A percentile compares a stretch with the other conserved stretches of the same genome.
Evolutionary conservation across 2,797 vertebrate genomes (phyloP).

Genomic region (Microctenopoma lineatum): DNA sequence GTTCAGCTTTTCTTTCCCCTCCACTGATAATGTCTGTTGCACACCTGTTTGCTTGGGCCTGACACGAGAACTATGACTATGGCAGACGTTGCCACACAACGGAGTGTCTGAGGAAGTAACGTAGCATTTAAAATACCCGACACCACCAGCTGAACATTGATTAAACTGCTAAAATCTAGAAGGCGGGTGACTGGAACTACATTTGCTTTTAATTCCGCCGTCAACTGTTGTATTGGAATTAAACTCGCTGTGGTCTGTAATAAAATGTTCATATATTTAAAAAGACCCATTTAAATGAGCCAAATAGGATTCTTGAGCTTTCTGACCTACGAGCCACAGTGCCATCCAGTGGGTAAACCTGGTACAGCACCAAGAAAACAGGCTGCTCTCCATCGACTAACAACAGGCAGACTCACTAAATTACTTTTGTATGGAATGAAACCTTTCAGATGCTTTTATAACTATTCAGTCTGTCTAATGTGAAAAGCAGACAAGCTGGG

Average conservation of each 20-base stretch:
- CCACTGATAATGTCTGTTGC: conserved; percentile 44
- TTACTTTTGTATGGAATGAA: conserved; percentile 44
- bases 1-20: conserved; percentile 56
- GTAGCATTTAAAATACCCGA: conserved; percentile 69
- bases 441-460: conserved; percentile 20
- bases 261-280: conserved; percentile 53
- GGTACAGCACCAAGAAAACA: conserved; percentile 44
- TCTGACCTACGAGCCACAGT: conserved; percentile 38
- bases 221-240: conserved; percentile 15
- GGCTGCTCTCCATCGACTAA: conserved; percentile 39
- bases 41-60: conserved; percentile 53
- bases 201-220: conserved; percentile 3
- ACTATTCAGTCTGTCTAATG: conserved; percentile 16
- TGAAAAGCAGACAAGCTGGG: conserved; percentile 26
- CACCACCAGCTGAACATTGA: conserved; percentile 40
- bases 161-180: conserved; percentile 43
- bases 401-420: conserved; percentile 33
- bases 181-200: conserved; percentile 18
- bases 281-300: conserved; percentile 54
- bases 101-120: conserved; percentile 54
- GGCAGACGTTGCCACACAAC: conserved; percentile 43
- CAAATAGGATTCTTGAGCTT: conserved; percentile 33
- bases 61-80: conserved; percentile 41
- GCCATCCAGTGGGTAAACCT: conserved; percentile 63
- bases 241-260: conserved; percentile 16